phyloP scores from a whole-genome alignment of 2,888 invertebrate genomes.

The Xestoiulus laeticollis region DNA sequence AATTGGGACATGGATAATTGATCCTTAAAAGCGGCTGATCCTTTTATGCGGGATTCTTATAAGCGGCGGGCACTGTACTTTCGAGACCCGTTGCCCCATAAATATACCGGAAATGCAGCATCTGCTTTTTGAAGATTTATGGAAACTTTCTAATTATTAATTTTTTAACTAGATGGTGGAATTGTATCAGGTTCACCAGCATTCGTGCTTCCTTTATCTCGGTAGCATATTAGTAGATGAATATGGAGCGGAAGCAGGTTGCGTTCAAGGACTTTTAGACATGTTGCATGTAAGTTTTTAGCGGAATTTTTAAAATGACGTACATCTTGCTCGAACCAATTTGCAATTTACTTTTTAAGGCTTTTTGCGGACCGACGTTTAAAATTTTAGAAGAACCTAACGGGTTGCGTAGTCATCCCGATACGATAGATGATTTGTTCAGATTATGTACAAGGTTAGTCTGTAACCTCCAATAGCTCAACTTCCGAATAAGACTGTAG shows the following conservation, averaged over 20 bases:
- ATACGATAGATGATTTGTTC: constrained; percentile 98
- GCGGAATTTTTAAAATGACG: not conserved
- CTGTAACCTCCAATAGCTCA: not conserved
- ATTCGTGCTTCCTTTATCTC: constrained; percentile 91
- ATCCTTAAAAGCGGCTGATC: no score
- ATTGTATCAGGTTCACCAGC: constrained; percentile 79
- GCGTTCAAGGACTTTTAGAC: constrained; percentile 80
- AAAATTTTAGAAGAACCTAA: constrained; percentile 78
- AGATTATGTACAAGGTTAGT: constrained; percentile 75
- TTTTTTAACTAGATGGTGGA: constrained; percentile 70
- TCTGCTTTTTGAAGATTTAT: no score
- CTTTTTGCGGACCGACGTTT: constrained; percentile 66
- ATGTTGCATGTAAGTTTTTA: constrained; percentile 70
- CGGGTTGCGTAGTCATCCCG: constrained; percentile 90
- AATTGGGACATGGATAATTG: no score
- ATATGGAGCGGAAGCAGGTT: constrained; percentile 76
- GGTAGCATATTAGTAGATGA: constrained; percentile 89
- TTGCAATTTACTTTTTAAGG: constrained; percentile 60
- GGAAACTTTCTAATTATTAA: not conserved
- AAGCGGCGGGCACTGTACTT: no score
- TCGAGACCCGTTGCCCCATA: no score
- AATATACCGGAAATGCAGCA: no score
- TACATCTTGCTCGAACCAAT: not conserved
- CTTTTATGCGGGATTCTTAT: no score
- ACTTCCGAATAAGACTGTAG: not conserved